These are phyloP conservation scores for Platyrinchus mystaceus DNA, from an alignment of 2,797 vertebrate species.

Conservation along the genomic window DNA sequence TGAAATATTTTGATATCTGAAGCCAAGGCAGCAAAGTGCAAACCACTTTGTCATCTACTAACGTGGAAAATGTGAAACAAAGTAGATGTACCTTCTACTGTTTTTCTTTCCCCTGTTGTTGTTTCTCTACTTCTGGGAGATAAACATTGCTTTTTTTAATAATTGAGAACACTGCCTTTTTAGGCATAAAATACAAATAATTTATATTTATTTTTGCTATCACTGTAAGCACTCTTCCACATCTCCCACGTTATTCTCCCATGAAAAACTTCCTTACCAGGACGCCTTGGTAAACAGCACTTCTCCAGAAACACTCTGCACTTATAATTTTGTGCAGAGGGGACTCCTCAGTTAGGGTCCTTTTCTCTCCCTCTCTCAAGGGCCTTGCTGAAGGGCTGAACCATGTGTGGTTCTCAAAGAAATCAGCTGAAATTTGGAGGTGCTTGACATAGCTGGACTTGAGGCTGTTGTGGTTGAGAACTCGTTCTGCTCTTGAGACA, in stretches of 20 bases:
- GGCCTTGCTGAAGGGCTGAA: neutral
- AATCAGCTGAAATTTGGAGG: neutral
- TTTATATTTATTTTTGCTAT: slow-evolving; percentile 4
- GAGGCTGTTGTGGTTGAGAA: neutral
- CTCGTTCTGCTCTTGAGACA: neutral
- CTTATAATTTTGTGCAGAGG: neutral
- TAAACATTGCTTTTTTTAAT: neutral
- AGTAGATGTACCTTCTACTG: neutral
- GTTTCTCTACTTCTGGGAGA: neutral
- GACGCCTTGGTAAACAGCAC: neutral
- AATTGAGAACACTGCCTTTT: neutral
- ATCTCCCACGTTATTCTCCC: neutral
- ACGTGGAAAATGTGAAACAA: neutral
- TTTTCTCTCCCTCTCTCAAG: neutral
- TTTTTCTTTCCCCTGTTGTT: neutral
- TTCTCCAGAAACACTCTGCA: neutral
- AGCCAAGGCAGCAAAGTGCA: neutral
- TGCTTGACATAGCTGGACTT: neutral
- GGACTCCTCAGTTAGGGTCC: neutral
- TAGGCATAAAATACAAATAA: neutral
- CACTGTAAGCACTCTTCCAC: neutral
- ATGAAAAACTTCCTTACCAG: neutral
- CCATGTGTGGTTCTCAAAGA: neutral
- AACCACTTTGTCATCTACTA: neutral
- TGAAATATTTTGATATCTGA: slow-evolving; percentile 2